Evolutionary conservation across 2,797 vertebrate species (phyloP), one percentile per base, ranked within the genome.

Genomic region (Acomys russatus): DNA sequence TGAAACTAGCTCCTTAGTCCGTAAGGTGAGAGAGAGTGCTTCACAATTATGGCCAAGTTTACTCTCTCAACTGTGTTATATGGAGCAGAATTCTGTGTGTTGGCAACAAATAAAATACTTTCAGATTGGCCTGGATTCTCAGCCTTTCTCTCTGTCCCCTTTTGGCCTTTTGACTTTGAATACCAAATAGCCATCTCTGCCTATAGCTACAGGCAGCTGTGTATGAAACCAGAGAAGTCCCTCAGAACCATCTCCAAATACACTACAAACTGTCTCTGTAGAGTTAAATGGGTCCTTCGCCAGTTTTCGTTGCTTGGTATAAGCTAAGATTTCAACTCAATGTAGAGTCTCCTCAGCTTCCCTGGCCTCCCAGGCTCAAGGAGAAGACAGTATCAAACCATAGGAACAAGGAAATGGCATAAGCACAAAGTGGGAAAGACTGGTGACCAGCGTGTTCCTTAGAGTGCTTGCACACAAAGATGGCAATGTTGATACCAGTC

Each of bases 1-100:
- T 77, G 44, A 79, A 71, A 66, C 79, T 38, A 71, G 14, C 71
- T 87, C 70, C 85, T 90, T 95, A 84, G 64, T 90, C 71, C 82
- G 11, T 35, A 59, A 89, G 59, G 35, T 82, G 78, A 87, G 44
- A 76, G 59, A 66, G 51, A 63, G 68, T 30, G 49, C 4, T 51
- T 94, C 66, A 70, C n/a, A 84, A 68, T 8, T 30, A 63, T 49
- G 66, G 35, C 66, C 2, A 10, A 17, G 10, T 63, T 79, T 79
- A 49, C 25, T 89, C 51, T 23, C 56, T 80, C n/a, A 33, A 9
- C 61, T 90, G 4, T 56, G 17, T 22, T 68, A 3, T 64, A 9
- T 66, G 74, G 91, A 64, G 88, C 3, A 93, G 68, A 86, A 51
- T 2, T 7, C n/a, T 77, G 22, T 82, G 68, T 73, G 28, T 84